A percentile compares a stretch with the other conserved stretches of the same genome.
Evolutionary conservation across 2,888 invertebrate species (phyloP).

Genomic region (Melieria picta): DNA sequence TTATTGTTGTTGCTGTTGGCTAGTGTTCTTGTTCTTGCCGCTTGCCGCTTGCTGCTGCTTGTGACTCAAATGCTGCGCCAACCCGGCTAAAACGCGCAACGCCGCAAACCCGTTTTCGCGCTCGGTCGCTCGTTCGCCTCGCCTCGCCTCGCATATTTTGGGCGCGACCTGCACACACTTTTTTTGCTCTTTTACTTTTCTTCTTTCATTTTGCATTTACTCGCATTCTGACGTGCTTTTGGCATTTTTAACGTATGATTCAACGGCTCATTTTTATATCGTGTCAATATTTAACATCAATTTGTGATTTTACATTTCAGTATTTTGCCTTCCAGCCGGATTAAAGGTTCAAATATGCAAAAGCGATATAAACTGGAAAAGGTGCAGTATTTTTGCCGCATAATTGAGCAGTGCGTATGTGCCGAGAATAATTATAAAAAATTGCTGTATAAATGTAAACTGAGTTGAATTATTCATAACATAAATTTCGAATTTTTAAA

Average conservation of each 20-base stretch:
- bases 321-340: no score
- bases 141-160: not conserved
- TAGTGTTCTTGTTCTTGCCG: not conserved
- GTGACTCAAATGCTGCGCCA: conserved; percentile 13
- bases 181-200: conserved; percentile 1
- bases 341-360: no score
- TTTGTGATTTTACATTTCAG: no score
- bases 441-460: no score
- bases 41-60: not conserved
- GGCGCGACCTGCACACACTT: conserved; percentile 5
- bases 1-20: not conserved
- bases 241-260: conserved; percentile 32
- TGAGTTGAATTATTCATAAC: no score
- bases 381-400: no score
- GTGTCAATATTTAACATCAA: no score
- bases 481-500: no score
- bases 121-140: conserved; percentile 3
- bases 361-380: no score
- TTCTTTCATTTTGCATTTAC: not conserved
- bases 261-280: conserved; percentile 1
- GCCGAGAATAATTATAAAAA: no score
- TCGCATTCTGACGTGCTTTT: not conserved
- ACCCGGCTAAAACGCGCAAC: not conserved
- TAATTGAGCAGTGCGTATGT: no score
- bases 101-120: conserved; percentile 15